A percentile compares a stretch with the other conserved stretches of the same genome.
Conservation (phyloP, 1,140 invertebrate genomes). For the Gonatopus flavifemur region DNA sequence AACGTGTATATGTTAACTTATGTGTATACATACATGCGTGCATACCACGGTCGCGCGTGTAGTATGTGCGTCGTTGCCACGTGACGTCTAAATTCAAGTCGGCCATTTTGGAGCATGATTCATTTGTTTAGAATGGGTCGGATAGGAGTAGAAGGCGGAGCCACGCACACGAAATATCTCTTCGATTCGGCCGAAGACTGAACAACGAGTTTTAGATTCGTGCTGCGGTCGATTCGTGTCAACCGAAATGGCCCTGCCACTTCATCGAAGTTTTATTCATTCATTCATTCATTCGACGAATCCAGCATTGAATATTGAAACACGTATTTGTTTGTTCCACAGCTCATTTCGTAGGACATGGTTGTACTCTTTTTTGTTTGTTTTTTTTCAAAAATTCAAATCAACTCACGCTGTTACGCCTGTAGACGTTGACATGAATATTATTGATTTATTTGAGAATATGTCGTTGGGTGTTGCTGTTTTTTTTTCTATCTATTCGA, state of each 20-base stretch:
- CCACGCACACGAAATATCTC: conserved; percentile 48
- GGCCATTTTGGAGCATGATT: conserved; percentile 57
- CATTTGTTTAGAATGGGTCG: conserved; percentile 57
- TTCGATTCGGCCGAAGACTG: conserved; percentile 29
- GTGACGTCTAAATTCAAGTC: conserved; percentile 56
- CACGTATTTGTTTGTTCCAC: too few species aligned
- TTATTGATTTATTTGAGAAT: too few species aligned
- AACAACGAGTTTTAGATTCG: conserved; percentile 37
- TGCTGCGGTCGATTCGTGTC: conserved; percentile 12
- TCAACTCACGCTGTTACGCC: too few species aligned
- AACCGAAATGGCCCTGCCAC: neutral
- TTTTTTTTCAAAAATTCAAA: too few species aligned
- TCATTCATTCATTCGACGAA: conserved; percentile 4
- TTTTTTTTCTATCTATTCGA: too few species aligned
- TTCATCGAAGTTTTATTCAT: neutral
- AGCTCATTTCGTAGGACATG: too few species aligned
- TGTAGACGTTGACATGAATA: too few species aligned
- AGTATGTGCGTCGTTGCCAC: conserved; percentile 34
- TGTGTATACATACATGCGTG: conserved; percentile 25
- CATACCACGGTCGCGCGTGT: conserved; percentile 16
- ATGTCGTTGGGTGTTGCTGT: too few species aligned
- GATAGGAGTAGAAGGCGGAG: conserved; percentile 55
- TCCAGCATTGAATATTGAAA: too few species aligned
- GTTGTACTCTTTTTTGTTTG: too few species aligned
- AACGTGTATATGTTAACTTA: too few species aligned